Conservation (phyloP, 2,113 vertebrate genomes). For the Cebus imitator region DNA sequence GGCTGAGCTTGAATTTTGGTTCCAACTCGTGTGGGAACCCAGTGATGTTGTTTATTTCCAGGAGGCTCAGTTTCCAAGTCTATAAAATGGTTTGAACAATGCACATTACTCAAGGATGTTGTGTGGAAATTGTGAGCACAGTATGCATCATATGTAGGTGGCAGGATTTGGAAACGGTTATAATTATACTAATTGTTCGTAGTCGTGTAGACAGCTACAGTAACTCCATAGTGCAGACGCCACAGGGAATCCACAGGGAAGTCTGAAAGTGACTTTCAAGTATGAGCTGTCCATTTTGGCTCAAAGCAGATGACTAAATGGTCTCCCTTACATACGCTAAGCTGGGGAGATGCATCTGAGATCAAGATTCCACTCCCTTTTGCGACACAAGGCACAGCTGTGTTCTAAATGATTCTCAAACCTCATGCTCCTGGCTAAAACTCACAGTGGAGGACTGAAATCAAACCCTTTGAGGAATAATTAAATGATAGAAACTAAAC, state of each 20-base stretch:
- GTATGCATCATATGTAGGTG: fast-evolving
- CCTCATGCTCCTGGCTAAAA: fast-evolving
- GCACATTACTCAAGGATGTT: fast-evolving
- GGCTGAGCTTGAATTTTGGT: neutral
- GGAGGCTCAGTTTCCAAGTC: neutral
- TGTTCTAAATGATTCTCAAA: neutral
- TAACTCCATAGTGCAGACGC: fast-evolving
- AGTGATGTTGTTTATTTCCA: neutral
- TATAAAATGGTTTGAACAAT: neutral
- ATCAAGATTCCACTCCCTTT: too few relatives aligned
- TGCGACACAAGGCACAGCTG: fast-evolving
- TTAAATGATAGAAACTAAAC: too few relatives aligned
- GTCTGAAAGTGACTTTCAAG: neutral
- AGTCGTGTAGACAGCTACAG: neutral
- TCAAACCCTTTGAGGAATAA: neutral
- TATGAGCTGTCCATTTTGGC: neutral
- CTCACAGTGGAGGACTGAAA: neutral
- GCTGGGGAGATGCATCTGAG: fast-evolving
- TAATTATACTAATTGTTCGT: fast-evolving
- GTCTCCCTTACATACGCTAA: fast-evolving
- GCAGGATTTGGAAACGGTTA: fast-evolving
- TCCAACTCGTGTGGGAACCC: fast-evolving
- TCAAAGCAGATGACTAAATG: neutral
- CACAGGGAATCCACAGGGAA: fast-evolving
- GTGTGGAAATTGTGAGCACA: fast-evolving